Conservation (phyloP, 2,888 invertebrate genomes). For the Blastobasis adustella region DNA sequence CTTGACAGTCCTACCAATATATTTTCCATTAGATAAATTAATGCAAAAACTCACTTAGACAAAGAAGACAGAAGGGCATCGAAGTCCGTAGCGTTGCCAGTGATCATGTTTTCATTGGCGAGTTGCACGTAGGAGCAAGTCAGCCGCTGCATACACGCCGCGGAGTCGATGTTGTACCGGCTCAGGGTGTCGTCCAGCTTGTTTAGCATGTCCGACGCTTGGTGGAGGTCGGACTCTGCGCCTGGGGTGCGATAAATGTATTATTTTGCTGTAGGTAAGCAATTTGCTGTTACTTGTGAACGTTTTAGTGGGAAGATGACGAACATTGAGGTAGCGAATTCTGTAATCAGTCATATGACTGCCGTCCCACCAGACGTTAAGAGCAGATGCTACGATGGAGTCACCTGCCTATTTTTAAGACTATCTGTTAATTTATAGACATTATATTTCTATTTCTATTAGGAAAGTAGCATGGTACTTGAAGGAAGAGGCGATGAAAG, state of each 20-base stretch:
- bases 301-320: not conserved
- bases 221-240: slow-evolving; percentile 72
- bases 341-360: no score
- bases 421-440: no score
- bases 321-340: no score
- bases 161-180: slow-evolving; percentile 82
- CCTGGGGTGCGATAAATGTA: slow-evolving; percentile 43
- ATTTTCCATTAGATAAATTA: no score
- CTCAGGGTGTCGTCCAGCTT: slow-evolving; percentile 79
- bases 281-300: not conserved
- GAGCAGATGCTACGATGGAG: no score
- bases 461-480: no score
- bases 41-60: slow-evolving; percentile 69
- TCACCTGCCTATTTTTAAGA: no score
- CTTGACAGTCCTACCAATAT: no score
- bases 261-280: not conserved
- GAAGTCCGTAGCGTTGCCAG: slow-evolving; percentile 77
- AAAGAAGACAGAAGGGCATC: slow-evolving; percentile 77
- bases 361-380: no score
- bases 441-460: no score
- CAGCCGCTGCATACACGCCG: slow-evolving; percentile 81
- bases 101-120: slow-evolving; percentile 77
- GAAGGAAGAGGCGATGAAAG: no score
- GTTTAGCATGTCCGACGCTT: slow-evolving; percentile 77
- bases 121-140: slow-evolving; percentile 83